Percentiles rank a stretch among this genome's conserved stretches.
These are phyloP conservation scores for Ceratosolen solmsi DNA, from an alignment of 1,140 invertebrate species.

Conservation along the genomic window DNA sequence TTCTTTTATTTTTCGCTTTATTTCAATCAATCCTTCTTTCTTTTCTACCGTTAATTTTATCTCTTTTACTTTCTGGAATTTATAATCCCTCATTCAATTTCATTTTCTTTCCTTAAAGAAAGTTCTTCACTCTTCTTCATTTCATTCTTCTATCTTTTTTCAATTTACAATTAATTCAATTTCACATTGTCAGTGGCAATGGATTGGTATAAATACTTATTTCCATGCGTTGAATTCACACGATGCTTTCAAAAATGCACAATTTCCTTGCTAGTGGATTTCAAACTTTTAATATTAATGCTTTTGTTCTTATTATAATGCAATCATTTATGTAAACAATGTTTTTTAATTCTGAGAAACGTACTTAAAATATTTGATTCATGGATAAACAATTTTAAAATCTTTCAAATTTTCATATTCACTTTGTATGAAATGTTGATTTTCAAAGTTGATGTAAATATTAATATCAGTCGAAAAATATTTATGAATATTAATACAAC, in stretches of 20 bases:
- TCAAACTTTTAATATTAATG: conserved; percentile 27
- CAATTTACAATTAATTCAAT: conserved; percentile 64
- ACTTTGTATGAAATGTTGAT: no score
- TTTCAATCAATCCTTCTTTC: conserved; percentile 25
- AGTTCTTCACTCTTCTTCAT: conserved; percentile 37
- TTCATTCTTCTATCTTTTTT: conserved; percentile 41
- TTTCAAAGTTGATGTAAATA: no score
- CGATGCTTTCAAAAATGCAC: conserved; percentile 35
- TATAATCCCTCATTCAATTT: conserved; percentile 24
- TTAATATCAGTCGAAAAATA: no score
- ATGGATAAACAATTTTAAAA: no score
- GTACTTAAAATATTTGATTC: no score
- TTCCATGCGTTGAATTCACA: conserved; percentile 18
- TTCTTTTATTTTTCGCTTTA: not conserved
- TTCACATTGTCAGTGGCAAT: conserved; percentile 59
- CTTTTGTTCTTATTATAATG: not conserved
- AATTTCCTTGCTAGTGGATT: not conserved
- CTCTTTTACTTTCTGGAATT: no score
- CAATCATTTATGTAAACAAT: not conserved
- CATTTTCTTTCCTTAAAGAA: not conserved
- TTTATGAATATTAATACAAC: no score
- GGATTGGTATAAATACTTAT: conserved; percentile 38
- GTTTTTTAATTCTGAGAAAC: no score
- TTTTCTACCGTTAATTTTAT: not conserved
- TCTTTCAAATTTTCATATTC: no score